A percentile compares a stretch with the other conserved stretches of the same genome.
Evolutionary conservation across 2,113 vertebrate species (phyloP).

Genomic region (Oenanthe oenanthe): DNA sequence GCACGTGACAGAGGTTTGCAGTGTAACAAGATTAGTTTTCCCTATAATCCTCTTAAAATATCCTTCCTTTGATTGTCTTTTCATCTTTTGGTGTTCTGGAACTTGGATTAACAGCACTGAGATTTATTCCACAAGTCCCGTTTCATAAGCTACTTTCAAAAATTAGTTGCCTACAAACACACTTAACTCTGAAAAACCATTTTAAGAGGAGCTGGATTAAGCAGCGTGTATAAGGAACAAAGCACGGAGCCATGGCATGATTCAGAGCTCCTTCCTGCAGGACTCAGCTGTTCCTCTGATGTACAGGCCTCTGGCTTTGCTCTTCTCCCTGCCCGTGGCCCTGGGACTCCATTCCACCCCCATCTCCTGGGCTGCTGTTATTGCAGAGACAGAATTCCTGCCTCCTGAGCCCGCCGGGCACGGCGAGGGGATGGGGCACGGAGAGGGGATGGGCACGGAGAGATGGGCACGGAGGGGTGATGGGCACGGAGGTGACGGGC

Average conservation of each 20-base stretch:
- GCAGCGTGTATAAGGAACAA: not conserved
- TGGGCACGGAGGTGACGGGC: no score
- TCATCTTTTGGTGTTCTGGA: constrained; percentile 38
- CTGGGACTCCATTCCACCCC: not conserved
- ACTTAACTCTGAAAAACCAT: not conserved
- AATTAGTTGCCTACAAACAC: constrained; percentile 8
- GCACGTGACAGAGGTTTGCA: constrained; percentile 14
- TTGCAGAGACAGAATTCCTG: accelerated
- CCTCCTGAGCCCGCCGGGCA: no score
- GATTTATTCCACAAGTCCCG: constrained; percentile 5
- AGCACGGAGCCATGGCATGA: not conserved
- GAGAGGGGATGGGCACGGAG: no score
- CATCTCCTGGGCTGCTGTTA: not conserved
- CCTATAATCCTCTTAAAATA: constrained; percentile 53
- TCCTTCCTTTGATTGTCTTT: constrained; percentile 40
- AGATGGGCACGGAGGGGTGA: no score
- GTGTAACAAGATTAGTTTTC: constrained; percentile 53
- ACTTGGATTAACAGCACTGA: constrained; percentile 39
- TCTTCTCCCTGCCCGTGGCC: not conserved
- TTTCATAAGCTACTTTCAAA: constrained; percentile 34
- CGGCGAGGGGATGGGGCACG: no score
- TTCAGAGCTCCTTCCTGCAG: not conserved
- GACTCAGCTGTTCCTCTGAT: not conserved
- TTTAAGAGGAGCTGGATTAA: not conserved
- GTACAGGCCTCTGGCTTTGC: not conserved